Evolutionary conservation across 2,797 vertebrate species (phyloP).

Genomic region (Neomorphus geoffroyi): DNA sequence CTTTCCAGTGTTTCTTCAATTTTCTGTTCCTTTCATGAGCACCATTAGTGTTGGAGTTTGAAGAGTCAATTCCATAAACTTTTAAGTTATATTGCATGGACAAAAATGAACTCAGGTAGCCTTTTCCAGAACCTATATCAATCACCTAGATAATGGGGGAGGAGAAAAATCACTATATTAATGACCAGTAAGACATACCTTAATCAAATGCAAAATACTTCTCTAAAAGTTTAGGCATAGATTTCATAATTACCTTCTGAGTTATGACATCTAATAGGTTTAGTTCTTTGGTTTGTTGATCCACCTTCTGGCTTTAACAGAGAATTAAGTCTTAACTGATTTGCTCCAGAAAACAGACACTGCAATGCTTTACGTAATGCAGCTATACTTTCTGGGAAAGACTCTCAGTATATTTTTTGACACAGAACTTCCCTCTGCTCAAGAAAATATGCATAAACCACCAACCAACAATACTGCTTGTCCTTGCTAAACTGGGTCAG

Average conservation of each 20-base stretch:
- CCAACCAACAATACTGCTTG: background rate
- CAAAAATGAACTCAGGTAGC: constrained; percentile 95
- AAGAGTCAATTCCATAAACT: constrained; percentile 96
- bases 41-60: constrained; percentile 88
- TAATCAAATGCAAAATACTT: background rate
- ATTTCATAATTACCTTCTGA: background rate
- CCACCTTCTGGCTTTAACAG: background rate
- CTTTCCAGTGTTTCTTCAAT: constrained; percentile 91
- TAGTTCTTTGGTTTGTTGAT: background rate
- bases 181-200: background rate
- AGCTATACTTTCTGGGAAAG: background rate
- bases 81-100: constrained; percentile 89
- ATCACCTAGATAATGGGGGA: constrained; percentile 81
- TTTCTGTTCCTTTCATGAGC: constrained; percentile 95
- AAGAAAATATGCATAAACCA: background rate
- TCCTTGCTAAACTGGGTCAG: background rate
- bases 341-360: background rate
- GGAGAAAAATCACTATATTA: background rate
- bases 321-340: background rate
- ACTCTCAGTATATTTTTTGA: background rate
- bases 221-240: background rate
- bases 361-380: background rate
- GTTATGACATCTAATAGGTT: background rate
- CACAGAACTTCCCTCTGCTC: background rate
- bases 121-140: constrained; percentile 96